Base-by-base conservation (phyloP, 2,113 vertebrate species). In the Tauraco erythrolophus region DNA sequence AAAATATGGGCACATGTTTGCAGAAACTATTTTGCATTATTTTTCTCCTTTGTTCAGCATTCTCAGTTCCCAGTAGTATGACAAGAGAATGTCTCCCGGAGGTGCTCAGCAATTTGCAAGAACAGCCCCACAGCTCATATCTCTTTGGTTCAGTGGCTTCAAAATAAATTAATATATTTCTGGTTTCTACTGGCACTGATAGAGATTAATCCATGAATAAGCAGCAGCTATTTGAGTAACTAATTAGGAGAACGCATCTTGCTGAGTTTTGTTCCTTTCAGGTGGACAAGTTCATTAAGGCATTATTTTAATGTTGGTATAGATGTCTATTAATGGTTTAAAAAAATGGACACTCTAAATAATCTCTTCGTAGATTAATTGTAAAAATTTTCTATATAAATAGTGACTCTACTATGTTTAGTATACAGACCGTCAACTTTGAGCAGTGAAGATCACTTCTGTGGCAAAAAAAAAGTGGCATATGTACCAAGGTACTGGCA, bases 131-230 rank as follows among this genome's bases (percentile, higher is more conserved):
- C 41, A 96, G 92, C 74, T 94, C 86, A 58, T 93, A 93, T 76
- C 8, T 93, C 23, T 91, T 82, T 88, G 82, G 56, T 96, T 94
- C 95, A 95, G 81, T 1, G 19, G 30, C 46, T 93, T 84, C 85
- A 88, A 94, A 95, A 86, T 91, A 93, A 93, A 95, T 97, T 84
- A 92, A 86, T 96, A 74, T 86, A 86, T 86, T 97, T 93, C 79
- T 93, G 15, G 5, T 88, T 93, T 84, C 60, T 89, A 13, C 35
- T 86, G 62, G 35, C 43, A 43, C 25, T 51, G 83, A 77, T 51
- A 85, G 50, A 95, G 37, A 86, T 74, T 91, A 74, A 74, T 66
- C 69, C 45, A 58, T 82, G 75, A 92, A 92, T 43, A 90, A 46
- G 48, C 41, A 88, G 37, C 21, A 94, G 28, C 9, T 88, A 62